These are phyloP conservation scores for Stenchaetothrips biformis DNA, from an alignment of 2,888 invertebrate genomes.

Conservation along the genomic window DNA sequence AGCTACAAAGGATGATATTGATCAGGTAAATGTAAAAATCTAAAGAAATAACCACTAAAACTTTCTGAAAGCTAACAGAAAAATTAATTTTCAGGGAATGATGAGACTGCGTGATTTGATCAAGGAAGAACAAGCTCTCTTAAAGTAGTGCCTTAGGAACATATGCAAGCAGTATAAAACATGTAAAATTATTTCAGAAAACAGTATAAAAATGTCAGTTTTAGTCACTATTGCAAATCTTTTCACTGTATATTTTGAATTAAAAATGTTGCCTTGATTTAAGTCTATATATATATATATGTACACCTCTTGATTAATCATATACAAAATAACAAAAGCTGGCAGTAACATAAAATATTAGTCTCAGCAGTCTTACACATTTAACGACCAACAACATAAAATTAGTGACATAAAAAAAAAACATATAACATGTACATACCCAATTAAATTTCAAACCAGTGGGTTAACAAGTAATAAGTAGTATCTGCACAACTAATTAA, in stretches of 20 bases:
- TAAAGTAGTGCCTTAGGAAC: background rate
- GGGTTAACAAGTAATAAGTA: no score
- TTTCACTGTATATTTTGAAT: background rate
- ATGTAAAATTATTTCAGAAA: background rate
- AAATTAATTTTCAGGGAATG: slow-evolving; percentile 40
- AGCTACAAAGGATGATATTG: slow-evolving; percentile 60
- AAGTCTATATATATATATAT: no score
- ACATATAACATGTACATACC: background rate
- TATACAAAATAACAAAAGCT: background rate
- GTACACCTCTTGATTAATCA: background rate
- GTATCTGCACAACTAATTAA: no score
- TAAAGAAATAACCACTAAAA: background rate
- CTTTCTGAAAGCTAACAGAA: background rate
- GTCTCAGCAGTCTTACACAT: background rate
- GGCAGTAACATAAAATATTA: slow-evolving; percentile 13
- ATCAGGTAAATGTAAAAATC: slow-evolving; percentile 45
- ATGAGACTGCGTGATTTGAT: slow-evolving; percentile 57
- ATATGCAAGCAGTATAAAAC: background rate
- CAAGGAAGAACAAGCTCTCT: slow-evolving; percentile 51
- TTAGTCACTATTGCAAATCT: background rate
- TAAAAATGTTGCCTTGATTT: background rate
- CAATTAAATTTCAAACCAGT: no score
- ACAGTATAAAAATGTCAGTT: background rate
- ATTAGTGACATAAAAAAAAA: background rate
- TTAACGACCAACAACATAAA: background rate